Base-by-base conservation (phyloP, 2,888 invertebrate species). In the Drosophila limbata region DNA sequence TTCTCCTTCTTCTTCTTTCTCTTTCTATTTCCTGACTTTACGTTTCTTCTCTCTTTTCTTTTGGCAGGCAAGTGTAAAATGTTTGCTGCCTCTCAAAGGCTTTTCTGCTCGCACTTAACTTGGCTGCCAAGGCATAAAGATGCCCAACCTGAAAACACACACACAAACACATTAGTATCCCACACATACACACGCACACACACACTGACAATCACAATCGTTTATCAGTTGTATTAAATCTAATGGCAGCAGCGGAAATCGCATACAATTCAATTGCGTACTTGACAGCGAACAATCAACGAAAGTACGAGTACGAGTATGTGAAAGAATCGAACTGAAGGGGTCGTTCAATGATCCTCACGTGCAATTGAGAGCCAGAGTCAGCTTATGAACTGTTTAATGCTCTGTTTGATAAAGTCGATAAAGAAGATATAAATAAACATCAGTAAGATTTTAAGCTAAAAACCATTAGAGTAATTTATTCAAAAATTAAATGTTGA, bases 211-310 rank as follows among this genome's bases (percentile, higher is more conserved):
- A 39, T 33, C 44, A 5, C 42, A 48, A 25, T 45, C 59, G 61
- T 62, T 78, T 84, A 84, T 84, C 84, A 81, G 71, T 71, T 73
- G 79, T 73, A 84, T 87, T 84, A 72, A 81, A 84, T 84, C 89
- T 69, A 60, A 81, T 73, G 79, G 68, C 72, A 68, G 45, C 17
- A 59, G 39, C 75, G 82, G 73, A 84, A 84, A 84, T 88, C 80
- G 63, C 87, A 81, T 67, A 73, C 89, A 84, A 87, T 87, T 87
- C 87, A 78, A 86, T 86, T 81, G 86, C 81, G 55, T 44, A 73
- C 73, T 68, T 73, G 55, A 75, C 71, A 63, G 51, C 65, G 60
- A 69, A 63, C 62, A 77, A 61, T 75, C 79, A 79, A 57, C 42
- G 40, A 37, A 59, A 62, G 55, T 53, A 51, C 33, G 40, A 19